These are phyloP conservation scores for Leptoclinus maculatus DNA, from an alignment of 2,797 vertebrate genomes.

Conservation along the genomic window DNA sequence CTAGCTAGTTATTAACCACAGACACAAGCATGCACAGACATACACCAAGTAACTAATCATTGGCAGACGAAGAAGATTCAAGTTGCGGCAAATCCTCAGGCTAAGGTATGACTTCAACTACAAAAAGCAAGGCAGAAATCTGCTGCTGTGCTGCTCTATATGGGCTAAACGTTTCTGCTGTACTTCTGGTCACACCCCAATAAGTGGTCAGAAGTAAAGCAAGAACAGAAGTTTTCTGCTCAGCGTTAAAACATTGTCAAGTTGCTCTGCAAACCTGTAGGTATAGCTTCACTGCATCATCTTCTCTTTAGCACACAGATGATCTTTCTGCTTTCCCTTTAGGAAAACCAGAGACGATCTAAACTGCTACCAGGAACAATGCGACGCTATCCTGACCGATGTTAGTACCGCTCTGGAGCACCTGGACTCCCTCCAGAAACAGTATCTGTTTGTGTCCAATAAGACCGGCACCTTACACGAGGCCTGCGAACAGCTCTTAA, in stretches of 20 bases:
- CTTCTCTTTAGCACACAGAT: background rate
- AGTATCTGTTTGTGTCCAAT: constrained; percentile 97
- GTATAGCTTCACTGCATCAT: background rate
- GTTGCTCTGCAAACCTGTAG: background rate
- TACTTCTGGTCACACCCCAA: background rate
- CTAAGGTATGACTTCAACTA: background rate
- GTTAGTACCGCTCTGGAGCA: constrained; percentile 93
- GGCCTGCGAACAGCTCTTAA: constrained; percentile 96
- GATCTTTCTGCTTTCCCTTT: constrained; percentile 55
- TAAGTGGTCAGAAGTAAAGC: background rate
- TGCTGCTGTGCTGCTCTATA: background rate
- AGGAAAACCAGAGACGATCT: constrained; percentile 94
- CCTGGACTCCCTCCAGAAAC: constrained; percentile 94
- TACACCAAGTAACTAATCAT: background rate
- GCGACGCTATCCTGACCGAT: constrained; percentile 92
- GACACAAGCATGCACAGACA: background rate
- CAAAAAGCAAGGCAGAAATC: background rate
- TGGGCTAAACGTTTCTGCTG: background rate
- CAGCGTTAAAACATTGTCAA: background rate
- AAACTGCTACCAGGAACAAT: constrained; percentile 95
- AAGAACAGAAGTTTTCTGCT: background rate
- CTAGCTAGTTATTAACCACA: background rate
- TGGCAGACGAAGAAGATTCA: background rate
- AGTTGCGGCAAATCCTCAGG: background rate
- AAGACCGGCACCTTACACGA: constrained; percentile 96